Percentiles rank a stretch among this genome's conserved stretches.
Evolutionary conservation across 2,888 invertebrate genomes (phyloP).

Genomic region (Caenorhabditis sp.): DNA sequence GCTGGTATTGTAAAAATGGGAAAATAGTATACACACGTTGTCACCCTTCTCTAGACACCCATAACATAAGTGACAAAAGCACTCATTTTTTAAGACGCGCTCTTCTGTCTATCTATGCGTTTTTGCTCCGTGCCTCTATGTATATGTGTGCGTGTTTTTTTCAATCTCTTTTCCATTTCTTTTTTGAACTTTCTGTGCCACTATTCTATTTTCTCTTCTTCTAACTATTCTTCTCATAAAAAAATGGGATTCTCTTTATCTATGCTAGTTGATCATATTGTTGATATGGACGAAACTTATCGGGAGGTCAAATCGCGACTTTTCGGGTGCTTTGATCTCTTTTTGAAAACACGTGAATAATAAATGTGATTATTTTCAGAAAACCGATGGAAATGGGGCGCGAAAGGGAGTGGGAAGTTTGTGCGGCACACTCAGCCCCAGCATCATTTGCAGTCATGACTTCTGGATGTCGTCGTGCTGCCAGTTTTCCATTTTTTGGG

Average conservation of each 20-base stretch:
- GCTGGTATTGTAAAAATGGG: too few relatives aligned
- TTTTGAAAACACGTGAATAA: neutral
- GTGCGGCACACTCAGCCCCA: constrained; percentile 58
- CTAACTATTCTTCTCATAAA: neutral
- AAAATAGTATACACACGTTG: neutral
- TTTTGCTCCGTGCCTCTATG: neutral
- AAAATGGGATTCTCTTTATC: constrained; percentile 36
- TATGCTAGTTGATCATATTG: constrained; percentile 31
- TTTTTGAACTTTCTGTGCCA: neutral
- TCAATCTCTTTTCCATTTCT: neutral
- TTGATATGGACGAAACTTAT: constrained; percentile 25
- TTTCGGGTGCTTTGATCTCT: constrained; percentile 26
- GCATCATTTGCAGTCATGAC: constrained; percentile 43
- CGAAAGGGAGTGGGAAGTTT: constrained; percentile 45
- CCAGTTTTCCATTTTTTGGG: constrained; percentile 64
- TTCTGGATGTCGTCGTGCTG: constrained; percentile 62
- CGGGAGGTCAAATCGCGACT: constrained; percentile 17
- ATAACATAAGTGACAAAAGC: neutral
- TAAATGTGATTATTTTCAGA: constrained; percentile 11
- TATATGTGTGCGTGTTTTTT: neutral
- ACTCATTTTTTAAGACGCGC: neutral
- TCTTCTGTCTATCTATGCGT: neutral
- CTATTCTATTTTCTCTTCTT: neutral
- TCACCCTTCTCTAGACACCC: neutral
- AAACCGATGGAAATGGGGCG: constrained; percentile 47